phyloP scores from a whole-genome alignment of 23 tunicate genomes.

The Halocynthia roretzi region DNA sequence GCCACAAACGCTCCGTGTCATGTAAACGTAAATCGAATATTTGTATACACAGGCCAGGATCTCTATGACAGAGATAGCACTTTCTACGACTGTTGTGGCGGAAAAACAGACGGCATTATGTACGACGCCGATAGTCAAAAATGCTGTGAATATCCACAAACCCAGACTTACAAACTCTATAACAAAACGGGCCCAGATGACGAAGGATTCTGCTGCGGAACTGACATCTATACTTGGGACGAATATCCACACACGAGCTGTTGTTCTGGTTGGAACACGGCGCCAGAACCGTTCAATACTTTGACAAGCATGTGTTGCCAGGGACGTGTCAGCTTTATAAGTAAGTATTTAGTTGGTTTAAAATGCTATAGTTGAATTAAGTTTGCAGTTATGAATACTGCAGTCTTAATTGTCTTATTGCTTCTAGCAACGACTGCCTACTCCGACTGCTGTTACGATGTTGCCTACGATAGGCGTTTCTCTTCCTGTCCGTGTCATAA shows the following conservation, averaged over 20 bases:
- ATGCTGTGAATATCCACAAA: conserved; percentile 17
- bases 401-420: neutral
- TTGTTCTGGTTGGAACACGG: conserved; percentile 43
- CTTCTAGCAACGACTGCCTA: conserved; percentile 48
- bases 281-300: conserved; percentile 36
- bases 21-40: neutral
- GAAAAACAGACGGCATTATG: conserved; percentile 13
- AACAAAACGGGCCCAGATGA: conserved; percentile 4
- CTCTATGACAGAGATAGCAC: neutral
- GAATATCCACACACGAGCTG: conserved; percentile 26
- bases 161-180: conserved; percentile 4
- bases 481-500: conserved; percentile 83
- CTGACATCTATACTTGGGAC: conserved; percentile 16
- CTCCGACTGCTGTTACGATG: conserved; percentile 66
- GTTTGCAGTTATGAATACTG: neutral
- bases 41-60: conserved; percentile 4
- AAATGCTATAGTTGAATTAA: neutral
- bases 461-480: conserved; percentile 59
- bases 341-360: conserved; percentile 13
- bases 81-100: conserved; percentile 16
- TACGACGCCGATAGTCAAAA: conserved; percentile 12
- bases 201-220: conserved; percentile 45
- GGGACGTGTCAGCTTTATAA: conserved; percentile 47
- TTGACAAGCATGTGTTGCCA: conserved; percentile 83
- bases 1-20: neutral